A percentile compares a stretch with the other conserved stretches of the same genome.
Conservation (phyloP, 1,140 invertebrate genomes). For the Trachymyrmex cornetzi region DNA sequence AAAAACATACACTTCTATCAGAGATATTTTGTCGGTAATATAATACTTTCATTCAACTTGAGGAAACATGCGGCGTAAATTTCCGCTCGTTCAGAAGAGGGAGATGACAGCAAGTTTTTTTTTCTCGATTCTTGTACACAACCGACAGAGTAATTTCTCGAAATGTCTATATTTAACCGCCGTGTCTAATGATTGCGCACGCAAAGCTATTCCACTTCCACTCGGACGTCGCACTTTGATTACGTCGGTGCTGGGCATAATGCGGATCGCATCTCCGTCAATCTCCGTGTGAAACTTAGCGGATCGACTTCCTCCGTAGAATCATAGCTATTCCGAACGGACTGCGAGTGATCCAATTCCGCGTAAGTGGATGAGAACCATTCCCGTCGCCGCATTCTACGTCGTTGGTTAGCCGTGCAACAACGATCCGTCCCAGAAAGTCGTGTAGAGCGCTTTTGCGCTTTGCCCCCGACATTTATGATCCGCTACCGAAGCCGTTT, state of each 20-base stretch:
- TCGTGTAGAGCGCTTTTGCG: neutral
- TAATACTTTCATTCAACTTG: neutral
- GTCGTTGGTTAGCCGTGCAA: neutral
- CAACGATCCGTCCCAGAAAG: slow-evolving; percentile 11
- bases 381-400: slow-evolving; percentile 2
- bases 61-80: neutral
- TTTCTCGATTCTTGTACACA: neutral
- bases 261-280: slow-evolving; percentile 45
- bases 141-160: slow-evolving; percentile 13
- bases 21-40: too few species aligned
- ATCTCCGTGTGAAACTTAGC: slow-evolving; percentile 68
- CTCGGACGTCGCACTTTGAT: slow-evolving; percentile 38
- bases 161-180: slow-evolving; percentile 40
- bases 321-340: slow-evolving; percentile 61
- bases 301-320: slow-evolving; percentile 72
- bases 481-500: neutral
- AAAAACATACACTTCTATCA: too few species aligned
- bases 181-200: slow-evolving; percentile 34
- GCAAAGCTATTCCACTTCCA: neutral
- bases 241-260: slow-evolving; percentile 23
- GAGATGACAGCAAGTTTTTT: neutral
- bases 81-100: neutral
- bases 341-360: slow-evolving; percentile 64
- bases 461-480: slow-evolving; percentile 9
- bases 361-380: slow-evolving; percentile 64